A percentile compares a stretch with the other conserved stretches of the same genome.
Evolutionary conservation across 2,797 vertebrate species (phyloP).

Genomic region (Danio albolineatus): DNA sequence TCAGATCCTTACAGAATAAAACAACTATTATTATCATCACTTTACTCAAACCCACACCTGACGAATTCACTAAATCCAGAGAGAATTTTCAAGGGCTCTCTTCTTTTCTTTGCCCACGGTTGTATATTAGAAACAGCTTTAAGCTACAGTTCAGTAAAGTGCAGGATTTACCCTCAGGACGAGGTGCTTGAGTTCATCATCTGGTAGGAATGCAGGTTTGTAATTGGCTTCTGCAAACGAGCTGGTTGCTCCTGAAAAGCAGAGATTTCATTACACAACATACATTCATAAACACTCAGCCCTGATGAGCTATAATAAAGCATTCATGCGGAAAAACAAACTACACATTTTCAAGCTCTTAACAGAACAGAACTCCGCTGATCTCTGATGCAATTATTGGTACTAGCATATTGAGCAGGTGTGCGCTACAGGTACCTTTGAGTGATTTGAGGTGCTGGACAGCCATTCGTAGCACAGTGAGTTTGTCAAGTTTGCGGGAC

Average conservation of each 20-base stretch:
- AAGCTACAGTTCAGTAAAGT: not conserved
- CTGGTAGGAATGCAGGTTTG: slow-evolving; percentile 91
- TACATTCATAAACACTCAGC: not conserved
- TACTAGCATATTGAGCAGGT: not conserved
- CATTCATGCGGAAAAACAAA: not conserved
- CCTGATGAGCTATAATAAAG: not conserved
- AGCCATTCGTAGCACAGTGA: slow-evolving; percentile 92
- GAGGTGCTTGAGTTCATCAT: slow-evolving; percentile 90
- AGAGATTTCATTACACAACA: slow-evolving; percentile 1
- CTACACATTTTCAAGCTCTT: not conserved
- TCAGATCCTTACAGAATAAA: too few species aligned
- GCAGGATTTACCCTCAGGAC: slow-evolving; percentile 86
- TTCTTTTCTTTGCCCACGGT: too few species aligned
- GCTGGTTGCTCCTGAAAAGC: slow-evolving; percentile 81
- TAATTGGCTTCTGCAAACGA: slow-evolving; percentile 85
- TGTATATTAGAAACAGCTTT: not conserved
- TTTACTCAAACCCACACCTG: too few species aligned
- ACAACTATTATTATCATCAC: too few species aligned
- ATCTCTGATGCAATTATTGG: not conserved
- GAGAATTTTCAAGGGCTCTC: too few species aligned
- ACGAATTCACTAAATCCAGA: too few species aligned
- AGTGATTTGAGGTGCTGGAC: slow-evolving; percentile 92
- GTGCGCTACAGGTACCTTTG: slow-evolving; percentile 79
- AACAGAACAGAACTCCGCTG: too few species aligned
- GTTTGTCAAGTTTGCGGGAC: slow-evolving; percentile 91